These are phyloP conservation scores for Rhabdomys dilectus DNA, from an alignment of 2,113 vertebrate genomes.

Conservation along the genomic window DNA sequence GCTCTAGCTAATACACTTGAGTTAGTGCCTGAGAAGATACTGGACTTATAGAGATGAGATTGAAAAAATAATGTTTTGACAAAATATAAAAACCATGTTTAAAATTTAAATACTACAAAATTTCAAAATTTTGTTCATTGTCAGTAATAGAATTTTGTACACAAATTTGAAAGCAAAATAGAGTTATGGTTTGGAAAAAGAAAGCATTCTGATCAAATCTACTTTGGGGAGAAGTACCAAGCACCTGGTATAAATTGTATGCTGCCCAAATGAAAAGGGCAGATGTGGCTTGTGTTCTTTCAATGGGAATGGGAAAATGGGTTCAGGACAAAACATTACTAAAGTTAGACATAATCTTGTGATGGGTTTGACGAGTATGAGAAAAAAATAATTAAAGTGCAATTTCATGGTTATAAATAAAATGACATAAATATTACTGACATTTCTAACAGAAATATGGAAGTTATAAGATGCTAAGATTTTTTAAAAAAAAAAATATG, in stretches of 20 bases:
- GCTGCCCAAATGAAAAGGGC: neutral
- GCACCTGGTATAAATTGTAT: neutral
- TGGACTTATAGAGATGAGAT: neutral
- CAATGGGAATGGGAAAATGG: neutral
- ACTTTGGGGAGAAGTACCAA: neutral
- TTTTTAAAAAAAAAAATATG: neutral
- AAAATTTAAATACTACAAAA: neutral
- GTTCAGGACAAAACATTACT: neutral
- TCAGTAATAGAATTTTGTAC: neutral
- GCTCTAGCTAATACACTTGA: neutral
- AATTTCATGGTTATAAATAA: conserved; percentile 34
- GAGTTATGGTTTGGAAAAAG: neutral
- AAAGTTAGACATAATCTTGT: conserved; percentile 34
- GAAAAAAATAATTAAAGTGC: conserved; percentile 30
- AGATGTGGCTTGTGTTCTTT: neutral
- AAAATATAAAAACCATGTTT: neutral
- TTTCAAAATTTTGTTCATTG: neutral
- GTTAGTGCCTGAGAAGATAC: neutral
- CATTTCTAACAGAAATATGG: conserved; percentile 49
- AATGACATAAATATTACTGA: conserved; percentile 54
- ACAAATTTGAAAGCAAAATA: neutral
- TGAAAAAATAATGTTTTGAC: neutral
- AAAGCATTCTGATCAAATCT: neutral
- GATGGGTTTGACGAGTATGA: neutral
- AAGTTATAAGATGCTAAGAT: conserved; percentile 11